Conservation (phyloP, 2,888 invertebrate genomes). For the Callimorpha dominula region DNA sequence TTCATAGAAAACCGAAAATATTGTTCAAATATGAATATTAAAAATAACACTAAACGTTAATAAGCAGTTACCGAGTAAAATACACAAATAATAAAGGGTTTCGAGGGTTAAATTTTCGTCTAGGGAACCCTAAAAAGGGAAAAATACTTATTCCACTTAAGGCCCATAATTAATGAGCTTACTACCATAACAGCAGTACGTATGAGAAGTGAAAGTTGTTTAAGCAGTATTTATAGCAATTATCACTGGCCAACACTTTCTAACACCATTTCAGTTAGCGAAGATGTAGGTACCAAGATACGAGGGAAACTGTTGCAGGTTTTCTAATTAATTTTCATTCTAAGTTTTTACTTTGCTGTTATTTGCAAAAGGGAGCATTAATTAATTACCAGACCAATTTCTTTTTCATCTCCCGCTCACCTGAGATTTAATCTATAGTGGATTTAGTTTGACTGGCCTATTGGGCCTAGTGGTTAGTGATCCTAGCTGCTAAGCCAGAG, state of each 20-base stretch:
- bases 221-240: conserved; percentile 14
- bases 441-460: too few species aligned
- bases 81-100: too few species aligned
- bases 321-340: conserved; percentile 1
- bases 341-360: neutral
- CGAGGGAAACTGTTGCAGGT: conserved; percentile 3
- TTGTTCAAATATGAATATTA: too few species aligned
- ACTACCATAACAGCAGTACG: conserved; percentile 6
- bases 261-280: conserved; percentile 9
- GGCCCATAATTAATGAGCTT: neutral
- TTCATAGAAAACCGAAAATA: too few species aligned
- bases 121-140: neutral
- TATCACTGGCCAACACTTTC: conserved; percentile 10
- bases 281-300: conserved; percentile 8
- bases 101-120: neutral
- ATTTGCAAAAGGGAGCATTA: too few species aligned
- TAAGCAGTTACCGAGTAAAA: too few species aligned
- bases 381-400: too few species aligned
- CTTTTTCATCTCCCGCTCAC: too few species aligned
- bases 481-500: too few species aligned
- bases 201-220: conserved; percentile 3
- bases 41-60: too few species aligned
- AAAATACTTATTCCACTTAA: neutral
- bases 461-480: too few species aligned
- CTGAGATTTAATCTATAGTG: too few species aligned